Percentiles rank a stretch among this genome's conserved stretches.
These are phyloP conservation scores for Ascaphus truei DNA, from an alignment of 2,113 vertebrate genomes.

Conservation along the genomic window DNA sequence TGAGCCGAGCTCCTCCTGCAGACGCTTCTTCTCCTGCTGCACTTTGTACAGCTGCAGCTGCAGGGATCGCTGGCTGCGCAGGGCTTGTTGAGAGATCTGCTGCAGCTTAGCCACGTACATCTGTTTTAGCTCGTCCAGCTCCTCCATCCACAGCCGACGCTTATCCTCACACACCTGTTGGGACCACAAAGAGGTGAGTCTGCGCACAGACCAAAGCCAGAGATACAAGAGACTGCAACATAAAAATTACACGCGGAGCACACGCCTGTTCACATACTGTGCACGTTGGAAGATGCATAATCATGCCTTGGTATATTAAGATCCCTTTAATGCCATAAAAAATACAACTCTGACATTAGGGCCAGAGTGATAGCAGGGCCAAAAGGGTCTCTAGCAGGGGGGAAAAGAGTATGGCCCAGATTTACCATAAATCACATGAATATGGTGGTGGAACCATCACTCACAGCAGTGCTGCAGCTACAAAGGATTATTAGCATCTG, in stretches of 20 bases:
- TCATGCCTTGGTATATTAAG: too few species aligned
- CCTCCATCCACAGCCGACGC: constrained; percentile 89
- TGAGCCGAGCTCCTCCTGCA: constrained; percentile 80
- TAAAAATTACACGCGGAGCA: background rate
- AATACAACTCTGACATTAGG: too few species aligned
- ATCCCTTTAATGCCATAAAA: too few species aligned
- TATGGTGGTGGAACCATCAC: too few species aligned
- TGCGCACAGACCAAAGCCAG: background rate
- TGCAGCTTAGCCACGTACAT: constrained; percentile 85
- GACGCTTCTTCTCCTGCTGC: constrained; percentile 84
- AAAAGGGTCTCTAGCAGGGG: too few species aligned
- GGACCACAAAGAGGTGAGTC: background rate
- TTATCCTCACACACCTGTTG: constrained; percentile 87
- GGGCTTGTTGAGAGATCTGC: constrained; percentile 88
- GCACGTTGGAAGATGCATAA: too few species aligned
- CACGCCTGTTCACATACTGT: background rate
- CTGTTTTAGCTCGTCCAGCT: constrained; percentile 87
- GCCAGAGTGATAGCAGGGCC: too few species aligned
- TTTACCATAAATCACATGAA: too few species aligned
- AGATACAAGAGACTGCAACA: background rate
- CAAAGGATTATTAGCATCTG: too few species aligned
- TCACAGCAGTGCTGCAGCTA: too few species aligned
- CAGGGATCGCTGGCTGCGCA: constrained; percentile 81
- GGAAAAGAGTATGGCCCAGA: too few species aligned
- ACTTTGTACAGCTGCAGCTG: constrained; percentile 90